Conservation (phyloP, 2,797 vertebrate genomes). For the Erpetoichthys calabaricus region DNA sequence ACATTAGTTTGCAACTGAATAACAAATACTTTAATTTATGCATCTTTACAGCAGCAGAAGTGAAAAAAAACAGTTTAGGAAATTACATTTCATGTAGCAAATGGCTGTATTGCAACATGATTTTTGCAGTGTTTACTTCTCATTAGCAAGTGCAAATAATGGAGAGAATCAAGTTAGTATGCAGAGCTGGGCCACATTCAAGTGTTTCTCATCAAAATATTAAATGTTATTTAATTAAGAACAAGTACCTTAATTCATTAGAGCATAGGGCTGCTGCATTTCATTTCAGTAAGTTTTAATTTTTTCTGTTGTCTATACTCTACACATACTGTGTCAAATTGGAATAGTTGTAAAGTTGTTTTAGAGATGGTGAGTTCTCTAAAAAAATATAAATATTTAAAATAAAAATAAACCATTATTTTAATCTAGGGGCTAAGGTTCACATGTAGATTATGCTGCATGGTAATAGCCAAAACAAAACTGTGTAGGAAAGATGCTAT, state of each 20-base stretch:
- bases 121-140: background rate
- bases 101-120: background rate
- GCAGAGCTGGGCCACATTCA: background rate
- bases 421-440: no score
- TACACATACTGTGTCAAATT: no score
- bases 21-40: conserved; percentile 1
- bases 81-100: background rate
- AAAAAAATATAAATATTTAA: no score
- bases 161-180: background rate
- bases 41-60: background rate
- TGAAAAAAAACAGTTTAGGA: background rate
- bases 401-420: no score
- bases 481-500: no score
- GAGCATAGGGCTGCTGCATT: no score
- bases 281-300: no score
- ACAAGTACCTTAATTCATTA: background rate
- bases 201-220: background rate
- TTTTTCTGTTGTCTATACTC: no score
- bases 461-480: no score
- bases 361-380: no score
- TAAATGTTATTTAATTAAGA: background rate
- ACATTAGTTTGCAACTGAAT: conserved; percentile 2
- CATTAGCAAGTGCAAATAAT: background rate
- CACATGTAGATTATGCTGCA: no score
- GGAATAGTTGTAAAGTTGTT: no score